phyloP scores from a whole-genome alignment of 2,888 invertebrate genomes.

The Villa cingulata region DNA sequence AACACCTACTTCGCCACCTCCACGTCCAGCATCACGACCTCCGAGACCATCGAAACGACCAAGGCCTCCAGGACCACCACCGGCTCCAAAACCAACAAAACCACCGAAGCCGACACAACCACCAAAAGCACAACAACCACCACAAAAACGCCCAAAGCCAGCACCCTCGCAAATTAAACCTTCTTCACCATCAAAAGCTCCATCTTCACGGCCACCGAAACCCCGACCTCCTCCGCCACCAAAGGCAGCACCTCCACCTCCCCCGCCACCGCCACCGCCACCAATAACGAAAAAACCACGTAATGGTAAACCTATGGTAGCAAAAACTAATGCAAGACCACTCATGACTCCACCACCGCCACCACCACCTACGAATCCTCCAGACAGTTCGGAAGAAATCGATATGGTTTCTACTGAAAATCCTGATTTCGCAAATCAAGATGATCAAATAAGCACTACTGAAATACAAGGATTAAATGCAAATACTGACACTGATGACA shows the following conservation, averaged over 20 bases:
- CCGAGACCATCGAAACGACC: not conserved
- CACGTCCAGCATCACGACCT: not conserved
- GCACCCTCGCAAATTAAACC: no score
- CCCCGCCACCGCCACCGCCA: not conserved
- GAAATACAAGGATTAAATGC: not conserved
- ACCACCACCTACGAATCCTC: not conserved
- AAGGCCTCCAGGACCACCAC: not conserved
- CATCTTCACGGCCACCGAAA: not conserved
- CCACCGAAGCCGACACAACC: not conserved
- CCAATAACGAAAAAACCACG: not conserved
- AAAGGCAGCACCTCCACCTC: not conserved
- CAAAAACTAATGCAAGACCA: not conserved
- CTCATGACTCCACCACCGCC: no score
- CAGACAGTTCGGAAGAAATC: not conserved
- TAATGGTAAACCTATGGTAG: not conserved
- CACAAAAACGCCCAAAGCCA: no score
- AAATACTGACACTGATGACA: not conserved
- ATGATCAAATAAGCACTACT: not conserved
- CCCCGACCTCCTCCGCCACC: not conserved
- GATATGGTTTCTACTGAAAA: not conserved
- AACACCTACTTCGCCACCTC: not conserved
- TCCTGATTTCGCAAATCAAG: not conserved
- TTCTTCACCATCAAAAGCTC: not conserved
- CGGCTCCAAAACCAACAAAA: not conserved
- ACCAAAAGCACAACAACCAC: no score